Base-by-base conservation (phyloP, 2,888 invertebrate genomes). In the Cephus sareptanus region DNA sequence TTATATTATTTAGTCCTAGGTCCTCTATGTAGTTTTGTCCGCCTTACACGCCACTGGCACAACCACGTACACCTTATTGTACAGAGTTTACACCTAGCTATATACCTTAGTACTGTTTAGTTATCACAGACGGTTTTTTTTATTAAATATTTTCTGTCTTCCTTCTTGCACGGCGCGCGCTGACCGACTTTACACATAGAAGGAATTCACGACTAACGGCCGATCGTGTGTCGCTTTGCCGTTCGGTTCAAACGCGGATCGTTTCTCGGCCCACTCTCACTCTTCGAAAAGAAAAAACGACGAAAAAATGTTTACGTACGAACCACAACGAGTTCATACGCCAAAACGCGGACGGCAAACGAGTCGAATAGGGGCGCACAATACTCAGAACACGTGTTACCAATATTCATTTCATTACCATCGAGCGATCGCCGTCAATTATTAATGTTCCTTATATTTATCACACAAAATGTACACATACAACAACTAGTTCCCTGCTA, bases 401-500 rank as follows among this genome's bases (percentile, higher is more conserved):
- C 85, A 79, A 84, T 84, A 84, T 84, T 88, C 88, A 88, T 89
- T 81, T 86, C 87, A 86, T 85, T 79, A 83, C 83, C 76, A 79
- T 81, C 75, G 70, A 77, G 81, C 81, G 81, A 79, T 80, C 75
- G 77, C 74, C 75, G 82, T 68, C 79, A 78, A 81, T 81, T 84
- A 83, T 82, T 81, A 85, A 82, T 83, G 81, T 81, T 85, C 85
- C 83, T 85, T 87, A 83, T 82, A 86, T 88, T 85, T 88, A 89
- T 88, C 87, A 88, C 87, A 87, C 87, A 87, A 88, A 84, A 83
- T 87, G 87, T 87, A 90, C 86, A 88, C 88, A 89, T 88, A 88
- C 87, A 89, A 89, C 87, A 88, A 88, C 89, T 87, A 83, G 88
- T 73, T 87, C 88, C 88, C 87, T 89, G 89, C 89, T 90, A 90